Base-by-base conservation (phyloP, 2,797 vertebrate genomes). In the Sebastes matsubarae region DNA sequence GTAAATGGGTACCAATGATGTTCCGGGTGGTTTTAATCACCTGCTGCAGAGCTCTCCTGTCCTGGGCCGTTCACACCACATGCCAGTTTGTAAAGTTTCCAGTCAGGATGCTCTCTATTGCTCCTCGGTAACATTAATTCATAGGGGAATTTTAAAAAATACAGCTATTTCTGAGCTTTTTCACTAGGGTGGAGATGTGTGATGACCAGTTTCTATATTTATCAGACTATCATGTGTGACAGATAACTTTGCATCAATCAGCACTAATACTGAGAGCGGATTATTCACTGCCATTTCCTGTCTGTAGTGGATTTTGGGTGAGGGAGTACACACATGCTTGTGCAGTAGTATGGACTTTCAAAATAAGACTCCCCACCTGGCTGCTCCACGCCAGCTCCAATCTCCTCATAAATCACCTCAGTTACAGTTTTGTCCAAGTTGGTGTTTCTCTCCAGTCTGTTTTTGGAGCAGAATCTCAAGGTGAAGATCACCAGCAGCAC, bases 341-440 rank as follows among this genome's bases (percentile, higher is more conserved):
- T 25, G 22, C 50, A 71, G 74, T 18, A 38, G 55, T 79, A 61
- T 0, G 72, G 78, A 63, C 24, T 77, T 9, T 79, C 80, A 1
- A 63, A 57, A 1, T 52, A 55, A 3, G 66, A 3, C 0, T 68
- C 57, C 1, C 3, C 30, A 5, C 6, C 5, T 0, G 3, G 68
- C 22, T 20, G 57, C 11, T 20, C 0, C 10, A 0, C 6, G 1
- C 0, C 2, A 9, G 5, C 29, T 6, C 29, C 0, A 2, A 91
- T 82, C 60, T 85, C 87, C 42, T 86, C 76, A 0, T 88, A 88
- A 30, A 82, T 36, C 59, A 1, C 42, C n/a, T 86, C 88, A 0
- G 5, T 0, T 0, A 0, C 32, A 1, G 58, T 1, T 14, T 29
- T 5, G 8, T 25, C 34, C n/a, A 0, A 0, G 8, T 13, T 14